Evolutionary conservation across 2,797 vertebrate genomes (phyloP).

Genomic region (Melanogrammus aeglefinus): DNA sequence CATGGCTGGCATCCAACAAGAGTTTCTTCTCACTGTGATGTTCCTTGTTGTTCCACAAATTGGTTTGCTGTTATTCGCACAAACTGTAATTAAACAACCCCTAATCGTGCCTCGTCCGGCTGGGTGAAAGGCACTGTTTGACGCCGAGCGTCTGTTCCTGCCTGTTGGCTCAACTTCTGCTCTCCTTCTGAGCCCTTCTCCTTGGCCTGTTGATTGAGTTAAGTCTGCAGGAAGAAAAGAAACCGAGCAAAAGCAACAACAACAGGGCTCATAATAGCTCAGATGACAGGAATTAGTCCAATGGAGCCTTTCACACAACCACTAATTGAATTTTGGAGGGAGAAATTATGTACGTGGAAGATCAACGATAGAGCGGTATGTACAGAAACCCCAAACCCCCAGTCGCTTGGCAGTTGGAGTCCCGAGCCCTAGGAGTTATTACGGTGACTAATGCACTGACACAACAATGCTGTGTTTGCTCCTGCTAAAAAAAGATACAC

Average conservation of each 20-base stretch:
- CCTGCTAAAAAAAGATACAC: background rate
- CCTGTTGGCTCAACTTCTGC: conserved; percentile 13
- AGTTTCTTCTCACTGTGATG: background rate
- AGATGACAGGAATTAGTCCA: conserved; percentile 48
- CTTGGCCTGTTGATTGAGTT: conserved; percentile 39
- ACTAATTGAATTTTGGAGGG: conserved; percentile 44
- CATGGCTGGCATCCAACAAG: background rate
- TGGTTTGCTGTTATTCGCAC: background rate
- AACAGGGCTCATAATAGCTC: conserved; percentile 21
- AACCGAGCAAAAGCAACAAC: background rate
- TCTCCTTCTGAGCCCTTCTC: conserved; percentile 22
- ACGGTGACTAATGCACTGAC: background rate
- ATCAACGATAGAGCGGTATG: conserved; percentile 20
- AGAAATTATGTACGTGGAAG: conserved; percentile 29
- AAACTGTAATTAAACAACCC: background rate
- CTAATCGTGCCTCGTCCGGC: background rate
- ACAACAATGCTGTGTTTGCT: background rate
- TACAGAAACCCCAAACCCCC: too few relatives aligned
- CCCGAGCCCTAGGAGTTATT: background rate
- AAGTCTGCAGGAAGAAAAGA: conserved; percentile 10
- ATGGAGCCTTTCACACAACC: conserved; percentile 30
- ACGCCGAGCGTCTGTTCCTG: background rate
- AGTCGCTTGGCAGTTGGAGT: background rate
- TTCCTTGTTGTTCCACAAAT: too few relatives aligned
- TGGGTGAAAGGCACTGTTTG: too few relatives aligned